Percentiles rank a stretch among this genome's conserved stretches.
Evolutionary conservation across 2,797 vertebrate genomes (phyloP).

Genomic region (Melanotaenia maccullochi): DNA sequence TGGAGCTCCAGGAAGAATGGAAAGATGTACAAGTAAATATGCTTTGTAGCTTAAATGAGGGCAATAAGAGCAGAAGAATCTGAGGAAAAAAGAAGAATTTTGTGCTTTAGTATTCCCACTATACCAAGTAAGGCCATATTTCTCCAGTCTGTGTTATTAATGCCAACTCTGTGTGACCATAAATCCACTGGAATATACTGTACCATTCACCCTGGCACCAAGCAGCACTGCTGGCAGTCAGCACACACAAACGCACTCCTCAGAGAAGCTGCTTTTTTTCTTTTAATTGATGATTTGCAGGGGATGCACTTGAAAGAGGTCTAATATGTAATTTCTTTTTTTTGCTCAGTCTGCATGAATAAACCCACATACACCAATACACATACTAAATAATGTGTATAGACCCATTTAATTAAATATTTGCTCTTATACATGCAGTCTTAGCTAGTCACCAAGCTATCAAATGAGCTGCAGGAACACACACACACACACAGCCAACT

Average conservation of each 20-base stretch:
- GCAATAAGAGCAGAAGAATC: slow-evolving; percentile 4
- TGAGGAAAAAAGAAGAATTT: slow-evolving; percentile 7
- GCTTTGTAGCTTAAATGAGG: background rate
- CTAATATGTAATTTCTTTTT: slow-evolving; percentile 24
- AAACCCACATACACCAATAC: background rate
- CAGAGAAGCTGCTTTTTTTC: slow-evolving; percentile 18
- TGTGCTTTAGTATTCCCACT: slow-evolving; percentile 18
- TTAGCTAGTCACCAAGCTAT: background rate
- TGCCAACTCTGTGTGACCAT: slow-evolving; percentile 46
- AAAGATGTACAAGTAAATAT: background rate
- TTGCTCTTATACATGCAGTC: slow-evolving; percentile 2
- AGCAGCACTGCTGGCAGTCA: slow-evolving; percentile 34
- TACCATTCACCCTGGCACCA: slow-evolving; percentile 38
- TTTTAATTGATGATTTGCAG: slow-evolving; percentile 46
- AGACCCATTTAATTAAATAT: background rate
- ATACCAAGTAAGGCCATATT: slow-evolving; percentile 30
- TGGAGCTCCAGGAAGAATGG: background rate
- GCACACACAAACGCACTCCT: slow-evolving; percentile 30
- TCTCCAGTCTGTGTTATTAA: slow-evolving; percentile 52
- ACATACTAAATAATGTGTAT: background rate
- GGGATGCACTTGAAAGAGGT: slow-evolving; percentile 22
- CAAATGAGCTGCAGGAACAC: background rate
- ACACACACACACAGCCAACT: slow-evolving; percentile 15
- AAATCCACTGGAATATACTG: slow-evolving; percentile 57
- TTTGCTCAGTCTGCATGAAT: slow-evolving; percentile 8